phyloP scores from a whole-genome alignment of 2,888 invertebrate genomes.

The Hipparchia sbordonii region DNA sequence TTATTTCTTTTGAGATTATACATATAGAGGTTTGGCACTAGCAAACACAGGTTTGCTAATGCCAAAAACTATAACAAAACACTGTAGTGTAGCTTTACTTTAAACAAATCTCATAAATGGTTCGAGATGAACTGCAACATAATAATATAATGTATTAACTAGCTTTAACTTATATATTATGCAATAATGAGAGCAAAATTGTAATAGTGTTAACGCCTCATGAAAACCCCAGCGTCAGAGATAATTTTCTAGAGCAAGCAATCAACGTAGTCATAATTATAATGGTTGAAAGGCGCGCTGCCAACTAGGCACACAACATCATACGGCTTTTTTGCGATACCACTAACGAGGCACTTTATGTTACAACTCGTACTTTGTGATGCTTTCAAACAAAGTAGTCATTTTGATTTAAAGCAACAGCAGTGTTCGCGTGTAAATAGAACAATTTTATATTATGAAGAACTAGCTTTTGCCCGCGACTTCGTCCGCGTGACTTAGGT shows the following conservation, averaged over 20 bases:
- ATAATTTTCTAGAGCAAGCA: slow-evolving; percentile 18
- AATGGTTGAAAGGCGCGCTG: slow-evolving; percentile 10
- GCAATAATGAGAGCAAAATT: slow-evolving; percentile 2
- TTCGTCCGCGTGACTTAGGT: no score
- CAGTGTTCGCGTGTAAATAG: not conserved
- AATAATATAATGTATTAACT: not conserved
- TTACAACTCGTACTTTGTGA: not conserved
- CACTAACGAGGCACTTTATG: slow-evolving; percentile 6
- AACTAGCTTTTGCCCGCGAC: no score
- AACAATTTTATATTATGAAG: no score
- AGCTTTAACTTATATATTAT: not conserved
- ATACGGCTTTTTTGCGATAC: slow-evolving; percentile 7
- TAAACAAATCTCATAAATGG: not conserved
- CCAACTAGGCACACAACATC: slow-evolving; percentile 10
- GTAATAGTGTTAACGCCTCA: not conserved
- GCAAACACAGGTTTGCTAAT: slow-evolving; percentile 20
- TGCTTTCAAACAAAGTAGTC: slow-evolving; percentile 5
- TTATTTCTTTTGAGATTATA: slow-evolving; percentile 36
- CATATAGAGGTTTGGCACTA: not conserved
- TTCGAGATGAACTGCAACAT: not conserved
- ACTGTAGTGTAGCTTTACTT: not conserved
- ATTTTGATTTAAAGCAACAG: not conserved
- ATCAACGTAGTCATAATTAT: slow-evolving; percentile 14
- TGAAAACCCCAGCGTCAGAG: not conserved
- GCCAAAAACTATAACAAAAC: slow-evolving; percentile 6